A percentile compares a stretch with the other conserved stretches of the same genome.
Evolutionary conservation across 2,888 invertebrate species (phyloP).

Genomic region (Caenorhabditis parvicauda): DNA sequence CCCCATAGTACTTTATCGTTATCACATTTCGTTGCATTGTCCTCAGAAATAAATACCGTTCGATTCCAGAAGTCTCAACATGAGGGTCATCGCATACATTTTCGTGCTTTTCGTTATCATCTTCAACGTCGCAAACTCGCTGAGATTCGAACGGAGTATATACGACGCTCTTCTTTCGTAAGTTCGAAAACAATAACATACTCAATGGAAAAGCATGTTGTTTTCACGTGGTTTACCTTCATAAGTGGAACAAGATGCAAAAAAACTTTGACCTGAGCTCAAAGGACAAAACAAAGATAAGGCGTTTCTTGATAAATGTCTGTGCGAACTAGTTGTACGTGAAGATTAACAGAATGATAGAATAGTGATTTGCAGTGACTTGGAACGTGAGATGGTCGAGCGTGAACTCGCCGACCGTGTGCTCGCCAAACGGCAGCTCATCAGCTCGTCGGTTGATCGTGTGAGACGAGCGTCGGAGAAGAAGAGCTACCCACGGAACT

Average conservation of each 20-base stretch:
- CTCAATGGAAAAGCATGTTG: too few relatives aligned
- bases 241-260: background rate
- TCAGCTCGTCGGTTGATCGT: too few relatives aligned
- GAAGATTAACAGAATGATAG: background rate
- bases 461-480: constrained; percentile 50
- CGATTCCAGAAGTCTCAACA: constrained; percentile 30
- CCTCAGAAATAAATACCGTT: too few relatives aligned
- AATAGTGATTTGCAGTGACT: constrained; percentile 31
- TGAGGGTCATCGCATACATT: constrained; percentile 40
- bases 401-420: constrained; percentile 37
- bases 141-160: constrained; percentile 34
- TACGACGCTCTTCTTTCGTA: constrained; percentile 40
- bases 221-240: background rate
- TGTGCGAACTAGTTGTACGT: constrained; percentile 3
- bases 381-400: constrained; percentile 40
- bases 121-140: constrained; percentile 27
- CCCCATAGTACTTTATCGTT: too few relatives aligned
- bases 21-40: too few relatives aligned
- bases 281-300: constrained; percentile 1
- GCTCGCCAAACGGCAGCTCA: constrained; percentile 19
- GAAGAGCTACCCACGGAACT: constrained; percentile 52
- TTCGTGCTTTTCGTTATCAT: constrained; percentile 26
- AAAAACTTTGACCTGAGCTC: constrained; percentile 2
- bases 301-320: constrained; percentile 5
- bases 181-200: too few relatives aligned